These are phyloP conservation scores for Amitus sp. DNA, from an alignment of 2,888 invertebrate genomes.

Conservation along the genomic window DNA sequence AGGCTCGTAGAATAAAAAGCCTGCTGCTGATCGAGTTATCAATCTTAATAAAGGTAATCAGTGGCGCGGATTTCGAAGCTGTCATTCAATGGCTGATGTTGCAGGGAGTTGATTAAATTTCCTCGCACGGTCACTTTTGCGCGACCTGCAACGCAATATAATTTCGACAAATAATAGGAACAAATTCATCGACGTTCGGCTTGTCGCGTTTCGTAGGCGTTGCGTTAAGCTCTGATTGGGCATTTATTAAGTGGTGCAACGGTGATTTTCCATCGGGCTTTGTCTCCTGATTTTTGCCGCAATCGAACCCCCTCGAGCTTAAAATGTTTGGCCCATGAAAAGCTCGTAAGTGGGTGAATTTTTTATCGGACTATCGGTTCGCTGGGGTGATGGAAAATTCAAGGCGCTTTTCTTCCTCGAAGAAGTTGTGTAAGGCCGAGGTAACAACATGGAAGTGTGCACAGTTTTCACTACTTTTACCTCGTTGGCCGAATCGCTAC, in stretches of 20 bases:
- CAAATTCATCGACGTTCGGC: slow-evolving; percentile 30
- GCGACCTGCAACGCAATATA: slow-evolving; percentile 24
- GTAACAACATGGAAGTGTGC: slow-evolving; percentile 23
- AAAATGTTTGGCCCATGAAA: too few species aligned
- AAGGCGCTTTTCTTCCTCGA: slow-evolving; percentile 3
- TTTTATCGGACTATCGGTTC: slow-evolving; percentile 5
- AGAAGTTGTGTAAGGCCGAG: slow-evolving; percentile 1
- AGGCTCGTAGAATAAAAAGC: slow-evolving; percentile 6
- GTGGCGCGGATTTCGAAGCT: slow-evolving; percentile 33
- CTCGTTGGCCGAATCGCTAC: slow-evolving; percentile 33
- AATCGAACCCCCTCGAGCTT: not conserved
- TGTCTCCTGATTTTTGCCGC: not conserved
- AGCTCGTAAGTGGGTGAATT: too few species aligned
- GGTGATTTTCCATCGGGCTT: not conserved
- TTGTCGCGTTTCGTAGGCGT: slow-evolving; percentile 25
- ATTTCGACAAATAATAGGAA: slow-evolving; percentile 36
- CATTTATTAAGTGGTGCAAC: not conserved
- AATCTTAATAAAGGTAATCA: slow-evolving; percentile 25
- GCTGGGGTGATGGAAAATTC: slow-evolving; percentile 9
- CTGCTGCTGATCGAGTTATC: slow-evolving; percentile 19
- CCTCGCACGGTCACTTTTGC: slow-evolving; percentile 30
- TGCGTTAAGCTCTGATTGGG: slow-evolving; percentile 19
- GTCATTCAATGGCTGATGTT: slow-evolving; percentile 31
- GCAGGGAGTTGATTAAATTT: slow-evolving; percentile 37
- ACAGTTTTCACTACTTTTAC: slow-evolving; percentile 25